These are phyloP conservation scores for Vandiemenella viatica DNA, from an alignment of 2,888 invertebrate species.

Conservation along the genomic window DNA sequence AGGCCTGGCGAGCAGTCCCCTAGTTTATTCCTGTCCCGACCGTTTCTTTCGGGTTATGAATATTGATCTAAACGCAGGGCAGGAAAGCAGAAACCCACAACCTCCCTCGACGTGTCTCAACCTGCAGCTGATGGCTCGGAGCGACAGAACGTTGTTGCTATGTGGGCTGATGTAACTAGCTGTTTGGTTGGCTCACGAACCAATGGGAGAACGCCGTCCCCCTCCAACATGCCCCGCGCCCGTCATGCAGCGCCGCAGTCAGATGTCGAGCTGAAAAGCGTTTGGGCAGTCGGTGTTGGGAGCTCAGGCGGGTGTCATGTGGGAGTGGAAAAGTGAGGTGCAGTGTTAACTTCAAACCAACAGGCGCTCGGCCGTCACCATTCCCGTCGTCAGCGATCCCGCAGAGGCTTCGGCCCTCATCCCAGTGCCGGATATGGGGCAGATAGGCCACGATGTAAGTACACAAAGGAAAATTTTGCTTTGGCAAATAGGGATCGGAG, in stretches of 20 bases:
- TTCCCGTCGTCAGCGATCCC: slow-evolving; percentile 32
- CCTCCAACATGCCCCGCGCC: background rate
- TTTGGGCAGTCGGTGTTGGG: background rate
- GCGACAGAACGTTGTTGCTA: no score
- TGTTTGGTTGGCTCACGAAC: slow-evolving; percentile 21
- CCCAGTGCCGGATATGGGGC: slow-evolving; percentile 31
- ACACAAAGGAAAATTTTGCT: no score
- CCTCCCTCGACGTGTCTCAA: no score
- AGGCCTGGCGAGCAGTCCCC: no score
- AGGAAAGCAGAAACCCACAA: no score
- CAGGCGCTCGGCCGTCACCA: slow-evolving; percentile 22
- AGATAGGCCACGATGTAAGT: slow-evolving; percentile 31
- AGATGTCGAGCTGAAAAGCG: background rate
- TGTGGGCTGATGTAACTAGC: slow-evolving; percentile 21
- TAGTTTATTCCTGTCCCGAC: no score
- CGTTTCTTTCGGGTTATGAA: no score
- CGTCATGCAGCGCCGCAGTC: background rate
- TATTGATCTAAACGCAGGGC: no score
- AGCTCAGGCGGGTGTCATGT: background rate
- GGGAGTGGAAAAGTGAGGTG: background rate
- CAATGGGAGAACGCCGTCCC: slow-evolving; percentile 17
- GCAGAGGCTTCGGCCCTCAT: slow-evolving; percentile 21
- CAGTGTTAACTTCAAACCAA: background rate
- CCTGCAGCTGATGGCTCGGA: background rate
- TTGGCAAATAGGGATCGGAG: no score